These are phyloP conservation scores for Hippocampus barbouri DNA, from an alignment of 2,113 vertebrate genomes.

Conservation along the genomic window DNA sequence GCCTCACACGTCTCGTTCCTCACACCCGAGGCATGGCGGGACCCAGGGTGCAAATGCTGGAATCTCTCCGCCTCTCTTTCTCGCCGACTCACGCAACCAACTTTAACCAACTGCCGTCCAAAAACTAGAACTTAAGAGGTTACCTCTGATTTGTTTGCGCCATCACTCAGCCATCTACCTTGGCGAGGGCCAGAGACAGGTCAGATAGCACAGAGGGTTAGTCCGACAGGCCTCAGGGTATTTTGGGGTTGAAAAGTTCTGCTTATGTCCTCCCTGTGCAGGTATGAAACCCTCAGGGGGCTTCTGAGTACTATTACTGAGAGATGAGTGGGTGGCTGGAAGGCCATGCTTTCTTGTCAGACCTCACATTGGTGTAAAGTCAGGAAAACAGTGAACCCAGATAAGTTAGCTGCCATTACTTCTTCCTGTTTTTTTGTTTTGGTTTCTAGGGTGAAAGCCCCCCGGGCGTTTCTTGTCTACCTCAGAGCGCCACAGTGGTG, in stretches of 20 bases:
- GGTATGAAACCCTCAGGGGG: constrained; percentile 72
- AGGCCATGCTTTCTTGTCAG: constrained; percentile 36
- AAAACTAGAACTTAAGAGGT: neutral
- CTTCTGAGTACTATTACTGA: constrained; percentile 51
- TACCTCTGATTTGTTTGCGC: constrained; percentile 25
- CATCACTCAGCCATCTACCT: constrained; percentile 49
- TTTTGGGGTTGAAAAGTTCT: constrained; percentile 52
- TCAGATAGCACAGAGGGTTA: constrained; percentile 46
- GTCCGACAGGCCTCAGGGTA: constrained; percentile 42
- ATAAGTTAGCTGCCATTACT: constrained; percentile 53
- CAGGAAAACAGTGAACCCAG: constrained; percentile 64
- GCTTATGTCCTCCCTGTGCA: constrained; percentile 66
- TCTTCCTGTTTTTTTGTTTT: constrained; percentile 40
- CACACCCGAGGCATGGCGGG: constrained; percentile 54
- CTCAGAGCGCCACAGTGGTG: constrained; percentile 55
- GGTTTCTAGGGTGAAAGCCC: constrained; percentile 24
- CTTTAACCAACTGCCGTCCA: constrained; percentile 32
- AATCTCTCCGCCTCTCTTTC: constrained; percentile 61
- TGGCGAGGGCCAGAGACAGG: constrained; percentile 58
- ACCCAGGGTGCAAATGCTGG: constrained; percentile 54
- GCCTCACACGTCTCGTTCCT: constrained; percentile 35
- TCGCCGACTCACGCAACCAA: constrained; percentile 59
- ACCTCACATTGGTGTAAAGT: constrained; percentile 41
- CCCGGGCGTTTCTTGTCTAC: constrained; percentile 40
- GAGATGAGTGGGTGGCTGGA: constrained; percentile 20